Evolutionary conservation across 1,140 invertebrate genomes (phyloP).

Genomic region (Calycopis cecrops): DNA sequence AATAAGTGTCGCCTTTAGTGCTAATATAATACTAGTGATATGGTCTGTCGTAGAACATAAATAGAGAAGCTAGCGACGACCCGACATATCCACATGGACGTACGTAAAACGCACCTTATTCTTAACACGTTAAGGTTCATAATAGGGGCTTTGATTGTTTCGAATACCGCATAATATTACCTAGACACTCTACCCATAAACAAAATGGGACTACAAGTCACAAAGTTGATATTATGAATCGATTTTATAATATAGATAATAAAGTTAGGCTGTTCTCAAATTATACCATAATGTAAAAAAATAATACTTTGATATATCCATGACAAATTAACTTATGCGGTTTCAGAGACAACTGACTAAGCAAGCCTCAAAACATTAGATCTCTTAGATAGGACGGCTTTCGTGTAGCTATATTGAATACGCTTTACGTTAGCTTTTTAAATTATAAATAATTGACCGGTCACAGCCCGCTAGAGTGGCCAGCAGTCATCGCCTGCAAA

Average conservation of each 20-base stretch:
- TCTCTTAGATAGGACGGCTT: slow-evolving; percentile 23
- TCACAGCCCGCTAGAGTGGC: no score
- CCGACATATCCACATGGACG: slow-evolving; percentile 10
- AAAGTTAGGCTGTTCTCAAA: no score
- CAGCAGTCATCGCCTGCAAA: no score
- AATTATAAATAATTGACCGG: background rate
- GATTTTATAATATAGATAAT: no score
- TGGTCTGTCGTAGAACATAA: background rate
- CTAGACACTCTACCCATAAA: no score
- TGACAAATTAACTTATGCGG: background rate
- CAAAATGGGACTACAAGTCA: no score
- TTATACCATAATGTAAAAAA: no score
- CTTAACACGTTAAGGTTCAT: background rate
- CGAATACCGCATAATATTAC: slow-evolving; percentile 7
- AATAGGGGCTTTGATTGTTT: background rate
- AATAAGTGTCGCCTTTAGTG: no score
- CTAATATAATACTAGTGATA: no score
- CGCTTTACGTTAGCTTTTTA: slow-evolving; percentile 12
- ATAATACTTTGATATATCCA: no score
- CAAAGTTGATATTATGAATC: no score
- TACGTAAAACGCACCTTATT: slow-evolving; percentile 5
- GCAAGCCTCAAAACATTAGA: slow-evolving; percentile 16
- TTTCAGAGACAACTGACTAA: background rate
- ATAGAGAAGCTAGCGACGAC: slow-evolving; percentile 9
- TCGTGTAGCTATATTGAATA: slow-evolving; percentile 3